phyloP scores from a whole-genome alignment of 2,888 invertebrate species.

The Cactoblastis cactorum region DNA sequence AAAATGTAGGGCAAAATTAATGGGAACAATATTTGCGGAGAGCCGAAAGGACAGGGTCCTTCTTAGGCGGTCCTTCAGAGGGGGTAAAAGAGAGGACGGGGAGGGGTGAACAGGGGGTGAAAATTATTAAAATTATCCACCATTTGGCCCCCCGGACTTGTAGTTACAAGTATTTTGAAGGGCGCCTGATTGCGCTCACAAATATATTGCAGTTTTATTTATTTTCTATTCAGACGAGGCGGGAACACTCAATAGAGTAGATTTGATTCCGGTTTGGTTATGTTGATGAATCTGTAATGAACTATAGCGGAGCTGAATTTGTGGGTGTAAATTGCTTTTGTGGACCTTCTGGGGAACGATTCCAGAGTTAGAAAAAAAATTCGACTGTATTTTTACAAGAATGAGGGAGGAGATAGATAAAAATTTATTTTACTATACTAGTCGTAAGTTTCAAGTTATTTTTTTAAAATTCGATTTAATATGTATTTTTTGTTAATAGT shows the following conservation, averaged over 20 bases:
- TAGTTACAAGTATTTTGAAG: not conserved
- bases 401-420: too few relatives aligned
- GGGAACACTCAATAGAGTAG: not conserved
- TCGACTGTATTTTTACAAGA: too few relatives aligned
- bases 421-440: too few relatives aligned
- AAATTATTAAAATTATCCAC: slow-evolving; percentile 13
- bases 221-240: not conserved
- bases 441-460: too few relatives aligned
- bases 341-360: too few relatives aligned
- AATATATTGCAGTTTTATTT: not conserved
- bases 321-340: not conserved
- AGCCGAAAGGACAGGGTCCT: not conserved
- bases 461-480: too few relatives aligned
- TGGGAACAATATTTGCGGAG: slow-evolving; percentile 11
- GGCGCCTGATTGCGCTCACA: slow-evolving; percentile 1
- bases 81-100: not conserved
- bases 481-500: too few relatives aligned
- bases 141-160: slow-evolving; percentile 4
- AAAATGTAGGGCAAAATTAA: slow-evolving; percentile 5
- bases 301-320: not conserved
- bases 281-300: not conserved
- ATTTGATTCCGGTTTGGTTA: not conserved
- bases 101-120: too few relatives aligned
- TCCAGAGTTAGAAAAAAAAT: too few relatives aligned
- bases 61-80: not conserved